Evolutionary conservation across 2,888 invertebrate species (phyloP).

Genomic region (Nezara viridula): DNA sequence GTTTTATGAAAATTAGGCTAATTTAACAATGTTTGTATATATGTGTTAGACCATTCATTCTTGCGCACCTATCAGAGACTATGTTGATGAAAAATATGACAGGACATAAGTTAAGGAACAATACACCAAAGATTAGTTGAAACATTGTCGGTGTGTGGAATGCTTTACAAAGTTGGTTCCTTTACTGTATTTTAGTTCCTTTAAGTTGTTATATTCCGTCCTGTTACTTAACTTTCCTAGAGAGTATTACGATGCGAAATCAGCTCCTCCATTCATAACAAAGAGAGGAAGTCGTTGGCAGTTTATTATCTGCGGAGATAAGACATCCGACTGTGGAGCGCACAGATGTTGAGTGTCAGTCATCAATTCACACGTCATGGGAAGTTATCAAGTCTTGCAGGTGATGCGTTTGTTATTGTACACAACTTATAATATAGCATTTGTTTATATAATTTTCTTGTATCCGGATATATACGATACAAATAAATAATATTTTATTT

Average conservation of each 20-base stretch:
- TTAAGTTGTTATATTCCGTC: background rate
- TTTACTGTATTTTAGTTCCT: too few relatives aligned
- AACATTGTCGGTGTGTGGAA: too few relatives aligned
- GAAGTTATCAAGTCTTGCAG: background rate
- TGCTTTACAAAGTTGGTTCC: background rate
- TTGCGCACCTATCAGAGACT: background rate
- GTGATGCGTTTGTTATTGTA: background rate
- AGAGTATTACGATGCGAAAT: background rate
- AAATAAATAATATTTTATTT: too few relatives aligned
- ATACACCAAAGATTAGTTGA: too few relatives aligned
- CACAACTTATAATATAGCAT: too few relatives aligned
- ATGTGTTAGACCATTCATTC: too few relatives aligned
- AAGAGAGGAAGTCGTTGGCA: conserved; percentile 37
- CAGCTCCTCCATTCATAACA: conserved; percentile 38
- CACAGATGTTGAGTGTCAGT: conserved; percentile 18
- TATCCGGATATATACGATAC: too few relatives aligned
- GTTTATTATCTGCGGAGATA: conserved; percentile 12
- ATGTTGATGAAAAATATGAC: too few relatives aligned
- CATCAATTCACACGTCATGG: conserved; percentile 12
- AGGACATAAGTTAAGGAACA: too few relatives aligned
- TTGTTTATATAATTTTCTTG: too few relatives aligned
- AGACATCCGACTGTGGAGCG: background rate
- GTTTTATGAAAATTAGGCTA: too few relatives aligned
- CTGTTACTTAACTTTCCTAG: background rate
- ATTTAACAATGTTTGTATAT: too few relatives aligned